Base-by-base conservation (phyloP, 2,888 invertebrate genomes). In the Hedychridium roseum region DNA sequence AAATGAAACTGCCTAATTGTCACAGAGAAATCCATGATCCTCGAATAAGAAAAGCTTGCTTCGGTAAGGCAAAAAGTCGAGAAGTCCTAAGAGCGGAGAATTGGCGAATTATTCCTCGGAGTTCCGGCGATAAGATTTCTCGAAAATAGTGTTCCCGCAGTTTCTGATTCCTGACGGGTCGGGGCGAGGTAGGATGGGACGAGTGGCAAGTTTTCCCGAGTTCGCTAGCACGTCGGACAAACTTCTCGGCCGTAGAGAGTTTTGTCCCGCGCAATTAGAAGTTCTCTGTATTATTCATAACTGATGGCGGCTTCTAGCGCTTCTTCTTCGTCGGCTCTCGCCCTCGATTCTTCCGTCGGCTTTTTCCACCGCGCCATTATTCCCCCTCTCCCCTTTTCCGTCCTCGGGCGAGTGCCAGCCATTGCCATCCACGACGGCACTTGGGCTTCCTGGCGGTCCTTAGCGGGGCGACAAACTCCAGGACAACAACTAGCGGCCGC, bases 271-370 rank as follows among this genome's bases (percentile, higher is more conserved):
- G 73, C 74, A 78, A 77, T 78, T 76, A 78, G 69, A 77, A 78
- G 66, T 76, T 74, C 67, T 68, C 60, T 72, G 69, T 74, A 76
- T 77, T 77, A 78, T 78, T 78, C 78, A 78, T 78, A 76, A 72
- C 68, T 60, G 46, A 50, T 42, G 15, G 12, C 16, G 50, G 42
- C 38, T 39, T 16, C 35, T 40, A 9, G 39, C 31, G 35, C 49
- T 52, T 34, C 30, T 15, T 3, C 21, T 11, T 36, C 20, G n/a
- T 3, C 15, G 20, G 6, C 27, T 15, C 14, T 28, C 39, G 26
- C 39, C n/a, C 32, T n/a, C 15, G 6, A 5, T n/a, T 12, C 14
- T 31, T 11, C 31, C 14, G 11, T 12, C 4, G 30, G 15, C 30
- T 37, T 18, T 12, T 15, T 12, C 14, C 5, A 3, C 11, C 32